Base-by-base conservation (phyloP, 2,797 vertebrate genomes). In the Cheirogaleus major region DNA sequence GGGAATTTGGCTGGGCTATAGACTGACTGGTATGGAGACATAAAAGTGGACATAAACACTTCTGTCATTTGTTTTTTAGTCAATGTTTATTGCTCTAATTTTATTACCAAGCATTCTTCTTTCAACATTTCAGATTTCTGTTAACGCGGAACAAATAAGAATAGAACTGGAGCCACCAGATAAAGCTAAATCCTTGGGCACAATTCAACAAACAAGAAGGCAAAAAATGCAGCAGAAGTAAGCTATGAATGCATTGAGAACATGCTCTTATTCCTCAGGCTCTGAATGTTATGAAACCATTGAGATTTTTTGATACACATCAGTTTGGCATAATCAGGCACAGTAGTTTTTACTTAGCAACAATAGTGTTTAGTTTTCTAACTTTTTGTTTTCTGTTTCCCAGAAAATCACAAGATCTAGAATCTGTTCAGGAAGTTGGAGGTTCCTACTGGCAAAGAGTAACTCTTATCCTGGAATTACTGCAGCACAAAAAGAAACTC, bases 401-500 rank as follows among this genome's bases (percentile, higher is more conserved):
- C 87, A 99, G 99, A 98, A 99, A 99, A 95, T 97, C 97, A 14
- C 98, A 98, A 80, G 98, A 98, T 72, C 61, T 94, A 3, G 98
- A 97, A 1, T 78, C 70, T 3, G 65, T 87, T 48, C 97, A 98
- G 57, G 99, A 98, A 85, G 98, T 97, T 22, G 98, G 94, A 8
- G 96, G 96, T 0, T 98, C 99, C 81, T 98, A 98, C 63, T 99
- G 99, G 99, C 98, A 98, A 88, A 99, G 99, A 75, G 99, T 99
- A 86, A 99, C 99, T 0, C 98, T 99, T 89, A 99, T 99, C 98
- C 98, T 99, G 97, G 99, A 99, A 98, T 98, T 99, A 81, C 98
- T 99, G 92, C 99, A 99, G 96, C 99, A 99, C 98, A 99, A 99
- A 98, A 99, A 99, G 98, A 99, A 99, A 96, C 98, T 99, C 59